Evolutionary conservation across 53 echinoderm and acorn worm genomes (phyloP), one percentile per base, ranked within the genome.

Genomic region (Luidia sarsii): DNA sequence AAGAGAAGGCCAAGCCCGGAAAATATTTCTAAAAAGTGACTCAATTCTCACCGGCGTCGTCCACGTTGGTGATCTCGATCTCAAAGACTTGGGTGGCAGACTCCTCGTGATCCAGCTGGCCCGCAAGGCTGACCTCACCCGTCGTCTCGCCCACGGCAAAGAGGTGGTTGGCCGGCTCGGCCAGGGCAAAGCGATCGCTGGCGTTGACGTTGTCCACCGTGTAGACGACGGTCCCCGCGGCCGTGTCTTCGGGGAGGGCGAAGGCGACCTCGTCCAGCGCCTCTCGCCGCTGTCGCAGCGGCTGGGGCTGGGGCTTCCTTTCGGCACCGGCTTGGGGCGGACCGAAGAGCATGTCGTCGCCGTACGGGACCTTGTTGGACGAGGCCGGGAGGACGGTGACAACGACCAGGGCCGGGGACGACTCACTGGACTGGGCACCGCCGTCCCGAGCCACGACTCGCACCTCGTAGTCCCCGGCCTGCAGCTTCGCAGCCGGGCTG

Each of bases 21-120:
- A n/a, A n/a, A n/a, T 43, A 57, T 14, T 13, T 24, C 46, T 64
- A 61, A n/a, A 50, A 30, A 57, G 13, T 3, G 8, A 55, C 24
- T 53, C n/a, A n/a, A n/a, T n/a, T 65, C 94, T 75, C 83, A 94
- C 91, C 86, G 68, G 95, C 38, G 65, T 90, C 50, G 39, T 63
- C 80, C 5, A 66, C n/a, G 64, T 87, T 92, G 28, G 85, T 84
- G 23, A 95, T 87, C 67, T 61, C 37, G 38, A 95, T 71, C 41
- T 64, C 61, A 14, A 95, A 68, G 35, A 54, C 64, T 62, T 92
- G 74, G 41, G 55, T 25, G 6, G 50, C 14, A 22, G 27, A 41
- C 30, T 68, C 30, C 64, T 95, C 95, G 70, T 48, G 90, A 64
- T 95, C 82, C 15, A 95, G 68, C 3, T 33, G 7, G 23, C 28